These are phyloP conservation scores for Stegodyphus mimosarum DNA, from an alignment of 1,140 invertebrate species.

Conservation along the genomic window DNA sequence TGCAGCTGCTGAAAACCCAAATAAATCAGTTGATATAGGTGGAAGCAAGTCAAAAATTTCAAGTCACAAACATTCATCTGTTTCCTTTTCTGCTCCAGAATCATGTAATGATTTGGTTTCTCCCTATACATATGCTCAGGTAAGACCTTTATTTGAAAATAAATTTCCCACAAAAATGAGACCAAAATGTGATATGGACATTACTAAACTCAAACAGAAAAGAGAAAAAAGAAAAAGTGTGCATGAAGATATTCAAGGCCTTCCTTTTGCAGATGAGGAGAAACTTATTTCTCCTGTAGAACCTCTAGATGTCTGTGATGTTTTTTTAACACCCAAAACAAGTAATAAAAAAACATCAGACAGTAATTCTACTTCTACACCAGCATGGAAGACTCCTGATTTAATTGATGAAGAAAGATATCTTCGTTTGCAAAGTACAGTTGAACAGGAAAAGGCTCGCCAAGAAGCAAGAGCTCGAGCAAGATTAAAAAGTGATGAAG, in stretches of 20 bases:
- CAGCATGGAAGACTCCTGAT: slow-evolving; percentile 29
- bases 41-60: background rate
- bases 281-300: slow-evolving; percentile 36
- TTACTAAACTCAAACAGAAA: slow-evolving; percentile 36
- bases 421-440: slow-evolving; percentile 67
- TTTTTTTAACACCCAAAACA: slow-evolving; percentile 40
- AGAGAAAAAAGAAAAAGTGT: slow-evolving; percentile 57
- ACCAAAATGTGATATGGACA: slow-evolving; percentile 59
- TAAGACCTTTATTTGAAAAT: background rate
- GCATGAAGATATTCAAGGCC: slow-evolving; percentile 61
- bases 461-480: slow-evolving; percentile 77
- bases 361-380: background rate
- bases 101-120: slow-evolving; percentile 38
- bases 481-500: slow-evolving; percentile 78
- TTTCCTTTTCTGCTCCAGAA: slow-evolving; percentile 51
- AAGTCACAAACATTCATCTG: slow-evolving; percentile 41
- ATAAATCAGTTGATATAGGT: background rate
- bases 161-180: slow-evolving; percentile 50
- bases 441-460: slow-evolving; percentile 73
- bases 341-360: background rate
- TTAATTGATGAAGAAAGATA: slow-evolving; percentile 64
- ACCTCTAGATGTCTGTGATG: slow-evolving; percentile 59
- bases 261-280: slow-evolving; percentile 63
- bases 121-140: slow-evolving; percentile 40
- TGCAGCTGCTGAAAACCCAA: background rate